Conservation (phyloP, 2,113 vertebrate genomes). For the Indri indri region DNA sequence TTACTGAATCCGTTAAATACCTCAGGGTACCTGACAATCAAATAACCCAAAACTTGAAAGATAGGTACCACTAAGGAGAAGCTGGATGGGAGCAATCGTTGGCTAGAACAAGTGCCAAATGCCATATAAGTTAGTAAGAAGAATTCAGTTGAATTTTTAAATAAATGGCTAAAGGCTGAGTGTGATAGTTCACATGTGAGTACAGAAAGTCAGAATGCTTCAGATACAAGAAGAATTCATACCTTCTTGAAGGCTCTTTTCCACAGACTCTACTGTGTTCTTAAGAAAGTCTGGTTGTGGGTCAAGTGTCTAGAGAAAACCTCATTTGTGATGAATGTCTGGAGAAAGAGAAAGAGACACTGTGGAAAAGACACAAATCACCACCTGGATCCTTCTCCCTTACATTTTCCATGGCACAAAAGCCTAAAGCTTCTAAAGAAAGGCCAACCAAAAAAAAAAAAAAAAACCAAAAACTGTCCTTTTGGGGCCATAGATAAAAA, state of each 20-base stretch:
- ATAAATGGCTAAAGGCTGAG: not conserved
- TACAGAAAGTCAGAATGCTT: not conserved
- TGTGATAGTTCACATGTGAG: not conserved
- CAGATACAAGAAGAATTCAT: not conserved
- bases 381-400: not conserved
- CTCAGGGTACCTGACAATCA: not conserved
- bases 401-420: not conserved
- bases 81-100: not conserved
- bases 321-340: not conserved
- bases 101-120: not conserved
- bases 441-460: not conserved
- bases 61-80: not conserved
- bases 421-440: not conserved
- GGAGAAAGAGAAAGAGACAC: not conserved
- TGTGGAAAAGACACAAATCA: not conserved
- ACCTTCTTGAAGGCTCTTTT: not conserved
- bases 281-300: not conserved
- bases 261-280: not conserved
- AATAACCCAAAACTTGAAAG: not conserved
- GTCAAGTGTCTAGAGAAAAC: not conserved
- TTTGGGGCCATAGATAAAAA: not conserved
- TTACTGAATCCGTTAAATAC: not conserved
- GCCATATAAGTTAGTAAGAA: not conserved
- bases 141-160: not conserved
- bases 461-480: too few relatives aligned